phyloP scores from a whole-genome alignment of 2,888 invertebrate species.

The Dione juno region DNA sequence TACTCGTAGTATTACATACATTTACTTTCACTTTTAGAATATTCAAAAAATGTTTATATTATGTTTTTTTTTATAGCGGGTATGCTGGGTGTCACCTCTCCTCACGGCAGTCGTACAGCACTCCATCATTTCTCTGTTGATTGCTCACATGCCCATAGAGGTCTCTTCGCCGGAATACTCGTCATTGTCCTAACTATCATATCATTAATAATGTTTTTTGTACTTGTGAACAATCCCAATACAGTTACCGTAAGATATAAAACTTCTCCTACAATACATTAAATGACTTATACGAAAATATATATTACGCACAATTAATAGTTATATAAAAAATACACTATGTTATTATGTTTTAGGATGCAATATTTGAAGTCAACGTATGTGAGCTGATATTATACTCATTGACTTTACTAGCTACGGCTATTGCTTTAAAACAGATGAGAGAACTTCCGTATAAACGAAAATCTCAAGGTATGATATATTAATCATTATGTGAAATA shows the following conservation, averaged over 20 bases:
- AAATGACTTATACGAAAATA: not conserved
- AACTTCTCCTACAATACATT: conserved; percentile 3
- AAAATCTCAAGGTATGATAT: conserved; percentile 75
- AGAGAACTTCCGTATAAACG: conserved; percentile 87
- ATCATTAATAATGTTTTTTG: conserved; percentile 95
- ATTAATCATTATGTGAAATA: not conserved
- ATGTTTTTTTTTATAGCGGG: conserved; percentile 76
- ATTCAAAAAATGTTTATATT: not conserved
- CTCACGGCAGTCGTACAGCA: conserved; percentile 72
- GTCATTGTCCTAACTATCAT: conserved; percentile 92
- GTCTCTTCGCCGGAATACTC: conserved; percentile 89
- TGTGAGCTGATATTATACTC: conserved; percentile 90
- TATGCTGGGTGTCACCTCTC: conserved; percentile 76
- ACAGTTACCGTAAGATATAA: conserved; percentile 78
- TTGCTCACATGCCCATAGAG: conserved; percentile 92
- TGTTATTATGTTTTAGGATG: conserved; percentile 68
- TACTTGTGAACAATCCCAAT: conserved; percentile 86
- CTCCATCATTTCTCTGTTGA: conserved; percentile 90
- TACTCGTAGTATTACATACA: too few relatives aligned
- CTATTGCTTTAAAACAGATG: conserved; percentile 87
- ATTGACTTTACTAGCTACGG: conserved; percentile 85
- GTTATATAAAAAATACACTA: not conserved
- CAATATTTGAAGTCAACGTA: conserved; percentile 89
- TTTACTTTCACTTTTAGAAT: conserved; percentile 1
- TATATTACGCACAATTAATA: not conserved